Percentiles rank a stretch among this genome's conserved stretches.
Evolutionary conservation across 2,113 vertebrate species (phyloP).

Genomic region (Chelonoidis abingdonii): DNA sequence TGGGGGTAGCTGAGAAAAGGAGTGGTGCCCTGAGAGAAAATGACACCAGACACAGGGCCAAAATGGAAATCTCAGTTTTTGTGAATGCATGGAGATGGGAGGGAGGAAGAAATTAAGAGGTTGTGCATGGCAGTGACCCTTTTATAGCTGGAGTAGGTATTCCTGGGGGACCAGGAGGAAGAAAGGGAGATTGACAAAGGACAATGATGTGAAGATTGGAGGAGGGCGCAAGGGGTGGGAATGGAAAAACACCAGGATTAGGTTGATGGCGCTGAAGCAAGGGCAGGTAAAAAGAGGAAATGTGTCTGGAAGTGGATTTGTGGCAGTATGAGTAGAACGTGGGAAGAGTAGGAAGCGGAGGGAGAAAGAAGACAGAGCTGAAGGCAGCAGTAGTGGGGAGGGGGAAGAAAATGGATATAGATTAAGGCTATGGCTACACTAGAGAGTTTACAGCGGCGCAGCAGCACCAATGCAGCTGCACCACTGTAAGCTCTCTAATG

Average conservation of each 20-base stretch:
- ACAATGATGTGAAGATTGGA: too few species aligned
- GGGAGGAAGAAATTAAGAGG: neutral
- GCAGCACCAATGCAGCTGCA: too few species aligned
- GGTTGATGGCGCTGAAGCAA: neutral
- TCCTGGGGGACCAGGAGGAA: neutral
- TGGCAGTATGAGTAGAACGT: rapidly evolving
- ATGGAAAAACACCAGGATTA: neutral
- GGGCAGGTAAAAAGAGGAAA: neutral
- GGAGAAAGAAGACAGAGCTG: neutral
- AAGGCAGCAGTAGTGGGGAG: neutral
- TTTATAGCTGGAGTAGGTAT: neutral
- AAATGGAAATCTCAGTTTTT: neutral
- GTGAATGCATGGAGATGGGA: neutral
- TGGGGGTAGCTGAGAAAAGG: neutral
- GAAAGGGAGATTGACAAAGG: neutral
- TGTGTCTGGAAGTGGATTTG: neutral
- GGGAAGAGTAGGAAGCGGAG: neutral
- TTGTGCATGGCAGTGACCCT: neutral
- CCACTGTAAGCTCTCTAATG: too few species aligned
- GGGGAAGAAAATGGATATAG: rapidly evolving
- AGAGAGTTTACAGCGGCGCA: neutral
- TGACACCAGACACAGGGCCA: neutral
- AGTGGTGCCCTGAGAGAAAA: rapidly evolving
- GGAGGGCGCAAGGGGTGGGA: neutral
- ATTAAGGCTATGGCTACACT: neutral